These are phyloP conservation scores for Pentalonia nigronervosa DNA, from an alignment of 1,140 invertebrate genomes.

Conservation along the genomic window DNA sequence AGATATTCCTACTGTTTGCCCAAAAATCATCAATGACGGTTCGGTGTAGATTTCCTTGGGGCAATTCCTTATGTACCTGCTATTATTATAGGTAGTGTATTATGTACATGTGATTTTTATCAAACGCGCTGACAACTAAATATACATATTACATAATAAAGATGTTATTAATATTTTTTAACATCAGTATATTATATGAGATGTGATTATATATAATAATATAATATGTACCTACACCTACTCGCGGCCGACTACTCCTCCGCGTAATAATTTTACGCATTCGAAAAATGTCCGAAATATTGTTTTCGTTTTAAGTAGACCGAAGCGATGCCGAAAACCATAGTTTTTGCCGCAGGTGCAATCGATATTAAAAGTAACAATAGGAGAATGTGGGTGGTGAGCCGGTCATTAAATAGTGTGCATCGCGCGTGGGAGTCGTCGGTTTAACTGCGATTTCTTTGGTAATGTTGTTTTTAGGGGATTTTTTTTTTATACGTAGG, in stretches of 20 bases:
- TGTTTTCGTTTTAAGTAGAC: conserved; percentile 12
- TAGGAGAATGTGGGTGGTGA: conserved; percentile 10
- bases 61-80: neutral
- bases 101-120: neutral
- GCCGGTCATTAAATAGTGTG: conserved; percentile 25
- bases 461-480: neutral
- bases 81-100: neutral
- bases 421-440: neutral
- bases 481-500: neutral
- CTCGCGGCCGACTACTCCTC: neutral
- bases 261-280: neutral
- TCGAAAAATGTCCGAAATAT: neutral
- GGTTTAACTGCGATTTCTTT: conserved; percentile 32
- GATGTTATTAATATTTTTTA: neutral
- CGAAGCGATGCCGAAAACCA: neutral
- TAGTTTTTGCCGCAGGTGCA: conserved; percentile 35
- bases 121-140: neutral
- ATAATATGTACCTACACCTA: neutral
- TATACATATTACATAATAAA: neutral
- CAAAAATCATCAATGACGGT: neutral
- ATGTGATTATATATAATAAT: neutral
- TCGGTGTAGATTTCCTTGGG: neutral
- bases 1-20: neutral
- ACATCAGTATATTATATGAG: neutral
- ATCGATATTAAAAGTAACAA: conserved; percentile 33